A percentile compares a stretch with the other conserved stretches of the same genome.
phyloP scores from a whole-genome alignment of 2,113 vertebrate species.

The Chaenocephalus aceratus region DNA sequence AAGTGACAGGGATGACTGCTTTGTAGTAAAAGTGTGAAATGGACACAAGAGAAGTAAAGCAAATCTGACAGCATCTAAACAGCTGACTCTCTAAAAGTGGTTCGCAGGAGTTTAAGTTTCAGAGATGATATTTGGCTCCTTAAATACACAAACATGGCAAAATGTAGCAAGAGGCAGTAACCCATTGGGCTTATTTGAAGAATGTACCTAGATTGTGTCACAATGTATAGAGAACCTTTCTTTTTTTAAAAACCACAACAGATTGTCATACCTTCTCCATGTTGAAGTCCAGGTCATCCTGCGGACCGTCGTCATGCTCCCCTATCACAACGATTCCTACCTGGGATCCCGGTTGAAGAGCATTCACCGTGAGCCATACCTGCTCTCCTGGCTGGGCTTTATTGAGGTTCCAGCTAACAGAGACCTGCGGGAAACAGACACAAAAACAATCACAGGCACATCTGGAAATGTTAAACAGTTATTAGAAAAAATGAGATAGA shows the following conservation, averaged over 20 bases:
- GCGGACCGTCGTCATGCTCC: constrained; percentile 75
- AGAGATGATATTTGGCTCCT: constrained; percentile 16
- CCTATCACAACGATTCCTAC: constrained; percentile 85
- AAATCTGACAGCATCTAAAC: neutral
- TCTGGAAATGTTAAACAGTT: neutral
- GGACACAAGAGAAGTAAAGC: constrained; percentile 1
- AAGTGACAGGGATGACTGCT: neutral
- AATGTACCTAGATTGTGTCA: too few species aligned
- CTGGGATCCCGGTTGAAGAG: constrained; percentile 76
- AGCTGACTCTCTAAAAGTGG: neutral
- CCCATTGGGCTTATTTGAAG: too few species aligned
- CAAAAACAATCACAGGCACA: neutral
- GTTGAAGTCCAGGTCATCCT: constrained; percentile 78
- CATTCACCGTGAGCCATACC: constrained; percentile 83
- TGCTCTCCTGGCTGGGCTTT: constrained; percentile 83
- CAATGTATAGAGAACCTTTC: neutral
- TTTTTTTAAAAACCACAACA: neutral
- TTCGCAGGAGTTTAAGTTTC: constrained; percentile 31
- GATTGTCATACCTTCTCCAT: constrained; percentile 64
- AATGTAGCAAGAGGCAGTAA: too few species aligned
- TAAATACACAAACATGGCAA: neutral
- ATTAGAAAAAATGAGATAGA: neutral
- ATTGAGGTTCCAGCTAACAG: constrained; percentile 86
- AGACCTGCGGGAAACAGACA: constrained; percentile 77
- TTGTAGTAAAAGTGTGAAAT: constrained; percentile 20